Evolutionary conservation across 2,888 invertebrate genomes (phyloP), one percentile per base, ranked within the genome.

Genomic region (Hylaea fasciaria): DNA sequence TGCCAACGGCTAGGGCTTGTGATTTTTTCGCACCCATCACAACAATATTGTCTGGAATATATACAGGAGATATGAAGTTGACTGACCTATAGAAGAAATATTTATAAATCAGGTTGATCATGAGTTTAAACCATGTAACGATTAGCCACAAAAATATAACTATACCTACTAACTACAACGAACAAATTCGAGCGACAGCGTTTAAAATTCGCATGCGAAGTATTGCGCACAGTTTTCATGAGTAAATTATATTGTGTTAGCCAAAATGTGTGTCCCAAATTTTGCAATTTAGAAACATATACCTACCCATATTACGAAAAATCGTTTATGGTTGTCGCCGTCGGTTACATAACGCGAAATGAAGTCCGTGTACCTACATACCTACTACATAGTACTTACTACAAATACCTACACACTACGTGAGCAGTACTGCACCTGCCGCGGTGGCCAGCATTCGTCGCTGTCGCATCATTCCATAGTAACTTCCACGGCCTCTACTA

Each of bases 291-390:
- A 45, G 57, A 49, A 59, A 68, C 62, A 54, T 53, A 53, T 49
- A n/a, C 53, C 50, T 54, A 58, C 46, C 49, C 14, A 52, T 55
- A 72, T 76, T 71, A 71, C 71, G 75, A 66, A 75, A 77, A 73
- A 69, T 56, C 59, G 53, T 66, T 69, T 72, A 68, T 61, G 65
- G 57, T 63, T 62, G 62, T 71, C 43, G 32, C 32, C 62, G 60
- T 73, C 44, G 41, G 51, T 66, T 78, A 72, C 75, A 71, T 74
- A 71, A 77, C 55, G 57, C 29, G 17, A 67, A 76, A 71, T 64
- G 59, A 54, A 65, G 65, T 61, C 61, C 65, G 60, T 3, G 22
- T 5, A 22, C 22, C 5, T 22, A 22, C 5, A 3, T 22, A 22
- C 22, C 22, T 22, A 22, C 22, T n/a, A n/a, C n/a, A n/a, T n/a